These are phyloP conservation scores for Invenusta paracnida DNA, from an alignment of 2,888 invertebrate genomes.

Conservation along the genomic window DNA sequence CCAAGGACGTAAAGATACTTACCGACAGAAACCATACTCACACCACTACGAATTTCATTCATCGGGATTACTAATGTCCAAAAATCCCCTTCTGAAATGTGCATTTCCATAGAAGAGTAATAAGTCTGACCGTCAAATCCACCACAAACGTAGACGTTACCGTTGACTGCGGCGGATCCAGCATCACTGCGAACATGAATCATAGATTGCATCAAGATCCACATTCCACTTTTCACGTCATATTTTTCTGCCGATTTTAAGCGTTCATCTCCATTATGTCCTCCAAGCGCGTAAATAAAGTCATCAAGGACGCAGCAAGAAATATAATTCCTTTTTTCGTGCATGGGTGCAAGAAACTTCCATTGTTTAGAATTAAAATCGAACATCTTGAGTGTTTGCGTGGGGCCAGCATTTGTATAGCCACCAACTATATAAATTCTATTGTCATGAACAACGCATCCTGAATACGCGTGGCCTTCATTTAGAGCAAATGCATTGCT, in stretches of 20 bases:
- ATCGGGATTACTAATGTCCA: constrained; percentile 39
- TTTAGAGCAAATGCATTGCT: constrained; percentile 50
- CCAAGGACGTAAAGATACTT: constrained; percentile 38
- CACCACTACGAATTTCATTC: constrained; percentile 39
- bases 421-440: too few relatives aligned
- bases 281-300: constrained; percentile 58
- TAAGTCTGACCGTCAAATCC: constrained; percentile 42
- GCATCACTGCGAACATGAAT: constrained; percentile 39
- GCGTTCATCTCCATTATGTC: constrained; percentile 37
- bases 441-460: constrained; percentile 35
- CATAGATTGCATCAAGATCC: constrained; percentile 39
- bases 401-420: too few relatives aligned
- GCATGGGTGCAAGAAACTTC: too few relatives aligned
- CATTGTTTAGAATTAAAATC: too few relatives aligned
- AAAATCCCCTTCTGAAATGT: constrained; percentile 36
- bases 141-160: constrained; percentile 42
- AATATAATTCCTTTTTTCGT: too few relatives aligned
- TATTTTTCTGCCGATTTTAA: constrained; percentile 39
- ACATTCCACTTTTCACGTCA: constrained; percentile 15
- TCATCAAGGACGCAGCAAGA: too few relatives aligned
- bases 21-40: constrained; percentile 15
- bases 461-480: constrained; percentile 46
- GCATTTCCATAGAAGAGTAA: constrained; percentile 37
- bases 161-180: constrained; percentile 6
- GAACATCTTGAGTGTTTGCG: too few relatives aligned